Percentiles rank a stretch among this genome's conserved stretches.
Evolutionary conservation across 2,113 vertebrate genomes (phyloP).

Genomic region (Salvelinus namaycush): DNA sequence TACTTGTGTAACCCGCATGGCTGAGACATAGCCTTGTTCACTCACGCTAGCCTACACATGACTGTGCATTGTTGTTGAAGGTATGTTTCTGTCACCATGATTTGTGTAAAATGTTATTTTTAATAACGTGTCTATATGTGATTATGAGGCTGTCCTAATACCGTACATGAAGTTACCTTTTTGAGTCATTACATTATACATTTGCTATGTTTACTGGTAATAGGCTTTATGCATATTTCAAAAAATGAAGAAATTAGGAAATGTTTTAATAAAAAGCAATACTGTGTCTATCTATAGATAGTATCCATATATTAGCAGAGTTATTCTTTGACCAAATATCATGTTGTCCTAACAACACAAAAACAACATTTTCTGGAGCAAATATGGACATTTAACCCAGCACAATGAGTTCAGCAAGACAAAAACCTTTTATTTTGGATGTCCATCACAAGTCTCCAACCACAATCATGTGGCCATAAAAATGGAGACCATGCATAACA

Average conservation of each 20-base stretch:
- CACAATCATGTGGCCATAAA: slow-evolving; percentile 44
- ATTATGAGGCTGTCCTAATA: too few relatives aligned
- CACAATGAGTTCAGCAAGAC: slow-evolving; percentile 13
- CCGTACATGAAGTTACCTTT: too few relatives aligned
- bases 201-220: too few relatives aligned
- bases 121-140: too few relatives aligned
- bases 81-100: neutral
- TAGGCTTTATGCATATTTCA: too few relatives aligned
- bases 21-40: neutral
- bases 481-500: slow-evolving; percentile 37
- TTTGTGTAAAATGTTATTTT: too few relatives aligned
- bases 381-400: neutral
- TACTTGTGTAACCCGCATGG: slow-evolving; percentile 3
- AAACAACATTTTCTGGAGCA: slow-evolving; percentile 5
- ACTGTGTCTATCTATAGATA: too few relatives aligned
- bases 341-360: slow-evolving; percentile 11
- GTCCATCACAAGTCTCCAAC: slow-evolving; percentile 43
- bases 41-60: neutral
- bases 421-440: slow-evolving; percentile 38
- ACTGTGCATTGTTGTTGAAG: neutral
- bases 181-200: too few relatives aligned
- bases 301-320: too few relatives aligned
- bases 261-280: too few relatives aligned
- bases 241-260: too few relatives aligned
- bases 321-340: too few relatives aligned